Evolutionary conservation across 2,888 invertebrate genomes (phyloP).

Genomic region (Pammene fasciana): DNA sequence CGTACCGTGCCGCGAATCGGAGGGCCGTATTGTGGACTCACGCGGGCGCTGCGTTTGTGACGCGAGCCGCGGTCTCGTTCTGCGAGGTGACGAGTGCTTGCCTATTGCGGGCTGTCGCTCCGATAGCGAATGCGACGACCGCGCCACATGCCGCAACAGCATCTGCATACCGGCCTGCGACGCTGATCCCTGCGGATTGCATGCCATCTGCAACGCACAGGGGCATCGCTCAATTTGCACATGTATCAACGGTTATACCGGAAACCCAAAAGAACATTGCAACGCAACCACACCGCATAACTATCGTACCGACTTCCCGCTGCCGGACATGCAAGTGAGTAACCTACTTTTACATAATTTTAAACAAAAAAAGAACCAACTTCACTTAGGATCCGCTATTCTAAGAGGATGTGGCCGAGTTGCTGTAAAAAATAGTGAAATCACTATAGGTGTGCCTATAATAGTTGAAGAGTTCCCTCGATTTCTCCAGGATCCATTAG

Average conservation of each 20-base stretch:
- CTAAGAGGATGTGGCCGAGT: no score
- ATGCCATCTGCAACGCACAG: constrained; percentile 90
- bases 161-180: constrained; percentile 92
- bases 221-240: constrained; percentile 90
- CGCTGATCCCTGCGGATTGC: constrained; percentile 88
- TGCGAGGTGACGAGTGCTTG: constrained; percentile 90
- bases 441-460: no score
- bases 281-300: constrained; percentile 78
- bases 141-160: constrained; percentile 89
- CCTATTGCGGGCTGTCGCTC: constrained; percentile 89
- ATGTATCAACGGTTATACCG: constrained; percentile 89
- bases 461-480: no score
- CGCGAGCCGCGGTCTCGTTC: constrained; percentile 88
- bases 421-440: no score
- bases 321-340: constrained; percentile 88
- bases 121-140: constrained; percentile 90
- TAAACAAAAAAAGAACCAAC: no score
- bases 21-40: constrained; percentile 89
- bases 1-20: constrained; percentile 87
- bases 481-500: no score
- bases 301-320: constrained; percentile 91
- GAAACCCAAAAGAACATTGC: constrained; percentile 89
- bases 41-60: constrained; percentile 93
- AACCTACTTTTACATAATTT: not conserved
- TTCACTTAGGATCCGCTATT: no score